Percentiles rank a stretch among this genome's conserved stretches.
Evolutionary conservation across 2,113 vertebrate genomes (phyloP).

Genomic region (Ciconia boyciana): DNA sequence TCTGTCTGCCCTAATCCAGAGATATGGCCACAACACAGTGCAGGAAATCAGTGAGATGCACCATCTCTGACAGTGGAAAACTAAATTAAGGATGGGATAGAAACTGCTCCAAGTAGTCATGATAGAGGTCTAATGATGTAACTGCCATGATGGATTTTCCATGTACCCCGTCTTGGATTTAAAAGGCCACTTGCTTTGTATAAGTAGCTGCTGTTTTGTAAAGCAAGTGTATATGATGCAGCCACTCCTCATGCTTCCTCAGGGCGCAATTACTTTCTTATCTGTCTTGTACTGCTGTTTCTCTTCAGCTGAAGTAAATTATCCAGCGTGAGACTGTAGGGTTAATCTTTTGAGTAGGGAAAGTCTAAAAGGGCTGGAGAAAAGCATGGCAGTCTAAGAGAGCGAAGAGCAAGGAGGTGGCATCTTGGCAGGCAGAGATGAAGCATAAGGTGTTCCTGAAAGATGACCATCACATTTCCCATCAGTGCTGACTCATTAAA

Average conservation of each 20-base stretch:
- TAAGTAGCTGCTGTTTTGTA: conserved; percentile 29
- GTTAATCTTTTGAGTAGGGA: background rate
- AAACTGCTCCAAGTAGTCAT: background rate
- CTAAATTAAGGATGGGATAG: background rate
- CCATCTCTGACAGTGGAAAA: background rate
- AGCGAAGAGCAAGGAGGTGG: background rate
- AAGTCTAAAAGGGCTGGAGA: background rate
- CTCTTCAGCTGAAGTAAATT: conserved; percentile 21
- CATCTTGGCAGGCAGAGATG: background rate
- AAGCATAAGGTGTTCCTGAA: background rate
- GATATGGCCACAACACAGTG: background rate
- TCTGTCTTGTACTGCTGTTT: conserved; percentile 38
- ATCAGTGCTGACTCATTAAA: conserved; percentile 29
- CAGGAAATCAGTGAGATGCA: background rate
- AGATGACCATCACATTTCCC: background rate
- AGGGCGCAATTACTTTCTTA: conserved; percentile 36
- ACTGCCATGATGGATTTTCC: background rate
- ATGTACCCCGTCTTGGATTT: background rate
- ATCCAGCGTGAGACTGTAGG: background rate
- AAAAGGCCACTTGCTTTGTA: background rate
- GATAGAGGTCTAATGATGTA: background rate
- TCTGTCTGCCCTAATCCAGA: background rate
- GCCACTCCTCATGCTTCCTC: background rate
- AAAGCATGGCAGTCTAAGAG: background rate
- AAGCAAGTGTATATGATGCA: background rate